Base-by-base conservation (phyloP, 1,140 invertebrate genomes). In the Drosophila lacertosa region DNA sequence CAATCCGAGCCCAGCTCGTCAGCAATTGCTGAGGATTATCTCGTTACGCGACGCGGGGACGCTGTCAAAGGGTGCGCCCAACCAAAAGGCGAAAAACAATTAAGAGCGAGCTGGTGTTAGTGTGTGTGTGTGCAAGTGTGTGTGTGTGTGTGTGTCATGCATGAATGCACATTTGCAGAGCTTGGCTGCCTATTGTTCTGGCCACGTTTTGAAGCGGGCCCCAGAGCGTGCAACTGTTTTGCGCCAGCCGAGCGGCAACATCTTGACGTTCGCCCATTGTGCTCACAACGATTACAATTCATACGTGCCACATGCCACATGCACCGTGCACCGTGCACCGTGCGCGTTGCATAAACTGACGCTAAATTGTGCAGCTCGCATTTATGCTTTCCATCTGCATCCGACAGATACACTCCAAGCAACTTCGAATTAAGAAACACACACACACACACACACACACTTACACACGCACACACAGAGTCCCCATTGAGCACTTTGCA, bases 41-140 rank as follows among this genome's bases (percentile, higher is more conserved):
- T 69, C 42, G 66, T 54, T 53, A 75, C 50, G 54, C 39, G 59
- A 60, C 62, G 44, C 44, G 24, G 29, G 35, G 40, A 22, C 39
- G 9, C 32, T 53, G 66, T 76, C 60, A 84, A 80, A 77, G 76
- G 81, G 62, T 40, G 48, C 81, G 74, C 73, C 60, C 81, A 74
- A 67, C 64, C 65, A 88, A 73, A 63, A 67, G 68, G 73, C 73
- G 60, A 73, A 64, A 77, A 81, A 86, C 81, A 86, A 86, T 86
- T 81, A 84, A 64, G 39, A 40, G 44, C 32, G 45, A 10, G 16
- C 15, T 24, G 33, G 42, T 63, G 58, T 35, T 15, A 32, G 13
- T 18, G 3, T 26, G 15, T 44, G 50, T 24, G 20, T 13, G 20
- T 24, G 39, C 24, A 48, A 40, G 45, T 40, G 29, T 54, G 15